phyloP scores from a whole-genome alignment of 1,140 invertebrate species.

The Aradophagus sp. region DNA sequence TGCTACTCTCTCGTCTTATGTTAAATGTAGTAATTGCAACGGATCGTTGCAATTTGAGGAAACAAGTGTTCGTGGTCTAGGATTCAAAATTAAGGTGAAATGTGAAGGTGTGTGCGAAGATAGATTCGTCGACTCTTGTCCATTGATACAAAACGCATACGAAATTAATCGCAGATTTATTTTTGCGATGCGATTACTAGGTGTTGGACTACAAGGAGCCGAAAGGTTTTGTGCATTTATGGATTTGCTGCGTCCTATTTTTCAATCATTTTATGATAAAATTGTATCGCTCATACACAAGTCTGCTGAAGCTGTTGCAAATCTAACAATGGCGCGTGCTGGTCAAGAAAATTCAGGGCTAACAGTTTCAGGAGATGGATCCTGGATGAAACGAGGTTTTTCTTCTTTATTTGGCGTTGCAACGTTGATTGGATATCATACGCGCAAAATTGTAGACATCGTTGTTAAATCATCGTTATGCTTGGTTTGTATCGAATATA shows the following conservation, averaged over 20 bases:
- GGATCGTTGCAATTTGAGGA: conserved; percentile 22
- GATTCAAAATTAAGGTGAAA: conserved; percentile 29
- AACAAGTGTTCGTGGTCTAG: conserved; percentile 25
- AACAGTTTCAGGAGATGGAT: conserved; percentile 39
- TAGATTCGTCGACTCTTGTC: conserved; percentile 5
- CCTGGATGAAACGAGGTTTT: conserved; percentile 39
- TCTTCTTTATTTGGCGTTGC: conserved; percentile 31
- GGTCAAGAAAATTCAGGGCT: conserved; percentile 9
- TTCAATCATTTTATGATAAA: conserved; percentile 5
- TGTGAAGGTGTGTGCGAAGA: conserved; percentile 17
- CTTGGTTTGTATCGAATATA: conserved; percentile 1
- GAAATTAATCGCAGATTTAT: conserved; percentile 38
- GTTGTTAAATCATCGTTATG: conserved; percentile 14
- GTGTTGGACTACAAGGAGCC: conserved; percentile 14
- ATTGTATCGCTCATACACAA: conserved; percentile 7
- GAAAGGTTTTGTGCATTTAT: conserved; percentile 8
- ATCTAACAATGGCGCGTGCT: conserved; percentile 2
- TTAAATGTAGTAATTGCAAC: conserved; percentile 33
- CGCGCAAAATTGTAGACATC: conserved; percentile 18
- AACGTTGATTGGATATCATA: conserved; percentile 22
- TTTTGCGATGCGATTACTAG: conserved; percentile 29
- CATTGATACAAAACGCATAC: conserved; percentile 29
- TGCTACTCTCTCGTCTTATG: too few species aligned
- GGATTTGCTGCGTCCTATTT: neutral
- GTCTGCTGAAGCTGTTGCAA: neutral